Percentiles rank a stretch among this genome's conserved stretches.
phyloP scores from a whole-genome alignment of 2,113 vertebrate genomes.

The Penelope pileata region DNA sequence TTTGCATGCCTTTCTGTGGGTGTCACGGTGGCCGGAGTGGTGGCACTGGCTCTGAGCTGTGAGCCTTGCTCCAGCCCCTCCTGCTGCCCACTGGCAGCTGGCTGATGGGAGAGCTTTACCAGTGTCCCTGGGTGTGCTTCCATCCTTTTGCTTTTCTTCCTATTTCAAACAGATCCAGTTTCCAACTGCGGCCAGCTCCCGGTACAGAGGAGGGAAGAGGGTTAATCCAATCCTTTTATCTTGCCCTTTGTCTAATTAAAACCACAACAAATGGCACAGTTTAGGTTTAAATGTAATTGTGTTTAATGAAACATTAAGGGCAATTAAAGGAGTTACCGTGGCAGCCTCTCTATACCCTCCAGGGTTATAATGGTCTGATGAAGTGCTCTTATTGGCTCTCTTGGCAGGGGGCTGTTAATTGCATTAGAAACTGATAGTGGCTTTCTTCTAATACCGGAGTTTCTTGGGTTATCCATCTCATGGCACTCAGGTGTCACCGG shows the following conservation, averaged over 20 bases:
- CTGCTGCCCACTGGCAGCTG: background rate
- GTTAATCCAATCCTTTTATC: constrained; percentile 69
- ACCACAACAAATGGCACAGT: constrained; percentile 78
- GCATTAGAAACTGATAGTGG: constrained; percentile 67
- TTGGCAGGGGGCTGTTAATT: constrained; percentile 75
- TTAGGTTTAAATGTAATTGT: constrained; percentile 79
- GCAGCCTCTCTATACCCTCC: constrained; percentile 70
- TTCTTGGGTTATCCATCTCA: constrained; percentile 19
- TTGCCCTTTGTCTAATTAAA: constrained; percentile 77
- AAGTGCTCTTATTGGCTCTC: constrained; percentile 69
- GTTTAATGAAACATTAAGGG: constrained; percentile 80
- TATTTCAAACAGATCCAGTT: background rate
- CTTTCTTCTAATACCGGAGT: constrained; percentile 58
- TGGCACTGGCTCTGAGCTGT: background rate
- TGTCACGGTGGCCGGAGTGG: background rate
- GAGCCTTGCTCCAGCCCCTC: background rate
- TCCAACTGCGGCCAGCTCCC: background rate
- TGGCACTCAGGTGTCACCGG: background rate
- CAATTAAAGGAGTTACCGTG: constrained; percentile 74
- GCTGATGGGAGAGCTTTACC: background rate
- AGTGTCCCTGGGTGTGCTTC: rapidly evolving
- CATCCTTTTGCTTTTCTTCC: background rate
- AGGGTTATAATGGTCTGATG: constrained; percentile 71
- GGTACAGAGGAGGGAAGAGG: background rate
- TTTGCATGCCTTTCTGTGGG: background rate